phyloP scores from a whole-genome alignment of 2,888 invertebrate species.

The Antitype chi region DNA sequence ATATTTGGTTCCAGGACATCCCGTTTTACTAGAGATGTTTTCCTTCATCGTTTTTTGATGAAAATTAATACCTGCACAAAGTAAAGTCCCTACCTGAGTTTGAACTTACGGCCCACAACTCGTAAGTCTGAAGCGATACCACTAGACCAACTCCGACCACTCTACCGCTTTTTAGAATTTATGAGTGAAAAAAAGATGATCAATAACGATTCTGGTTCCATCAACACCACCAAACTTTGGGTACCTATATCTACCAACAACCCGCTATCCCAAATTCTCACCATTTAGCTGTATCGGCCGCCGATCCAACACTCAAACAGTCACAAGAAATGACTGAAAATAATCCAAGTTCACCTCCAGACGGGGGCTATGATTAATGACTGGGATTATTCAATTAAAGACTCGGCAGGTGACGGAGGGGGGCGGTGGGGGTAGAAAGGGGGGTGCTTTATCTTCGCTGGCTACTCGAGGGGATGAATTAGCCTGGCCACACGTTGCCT shows the following conservation, averaged over 20 bases:
- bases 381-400: constrained; percentile 90
- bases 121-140: too few relatives aligned
- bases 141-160: too few relatives aligned
- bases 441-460: constrained; percentile 76
- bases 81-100: too few relatives aligned
- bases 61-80: too few relatives aligned
- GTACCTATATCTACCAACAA: neutral
- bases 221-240: constrained; percentile 10
- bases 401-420: constrained; percentile 85
- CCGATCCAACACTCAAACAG: constrained; percentile 60
- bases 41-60: too few relatives aligned
- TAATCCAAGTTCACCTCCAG: constrained; percentile 88
- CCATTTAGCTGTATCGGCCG: constrained; percentile 55
- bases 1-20: too few relatives aligned
- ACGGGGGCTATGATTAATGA: constrained; percentile 89
- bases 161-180: too few relatives aligned
- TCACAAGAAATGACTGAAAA: constrained; percentile 82
- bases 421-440: constrained; percentile 50
- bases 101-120: too few relatives aligned
- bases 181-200: neutral
- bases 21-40: too few relatives aligned
- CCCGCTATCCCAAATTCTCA: constrained; percentile 18
- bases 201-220: neutral
- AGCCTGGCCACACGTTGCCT: constrained; percentile 76
- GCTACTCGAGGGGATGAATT: constrained; percentile 79